Evolutionary conservation across 2,113 vertebrate species (phyloP), one percentile per base, ranked within the genome.

Genomic region (Dasyurus viverrinus): DNA sequence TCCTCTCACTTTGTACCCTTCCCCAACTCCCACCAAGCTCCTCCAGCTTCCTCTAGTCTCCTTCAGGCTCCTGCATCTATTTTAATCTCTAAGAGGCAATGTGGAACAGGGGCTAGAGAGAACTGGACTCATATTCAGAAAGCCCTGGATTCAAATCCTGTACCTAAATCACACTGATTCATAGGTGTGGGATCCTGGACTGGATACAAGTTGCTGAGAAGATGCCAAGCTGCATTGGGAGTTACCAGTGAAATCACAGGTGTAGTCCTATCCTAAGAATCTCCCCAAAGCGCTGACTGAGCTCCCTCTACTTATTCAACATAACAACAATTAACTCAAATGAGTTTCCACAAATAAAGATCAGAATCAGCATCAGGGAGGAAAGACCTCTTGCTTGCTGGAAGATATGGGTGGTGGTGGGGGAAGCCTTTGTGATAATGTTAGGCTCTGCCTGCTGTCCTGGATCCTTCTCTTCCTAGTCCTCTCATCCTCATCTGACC

Each of bases 241-340:
- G 19, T 84, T 84, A 1, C 36, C 16, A 42, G 4, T 42, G 68
- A 42, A 84, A 42, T 84, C 68, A 42, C n/a, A 84, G 68, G 68
- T 84, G n/a, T 84, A 23, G 68, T 16, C 68, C 68, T 84, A 84
- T 84, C 68, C 68, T 23, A 84, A 84, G n/a, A 42, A 84, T 84
- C n/a, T 84, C 5, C 68, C 68, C 68, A 84, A 84, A 84, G 16
- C 0, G 68, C 68, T 42, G 68, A 84, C 68, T 84, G 68, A 42
- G 68, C 68, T 93, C 89, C 93, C 54, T 89, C 57, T 55, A 46
- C 30, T 50, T 24, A 89, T 54, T 89, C 92, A 91, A 91, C 94
- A 97, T 95, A 98, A 92, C 53, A 95, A 24, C 95, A 96, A 98
- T 98, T 97, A 98, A 96, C 96, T 91, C 96, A 76, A 50, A 11